These are phyloP conservation scores for Leptoteleia sp. DNA, from an alignment of 1,140 invertebrate species.

Conservation along the genomic window DNA sequence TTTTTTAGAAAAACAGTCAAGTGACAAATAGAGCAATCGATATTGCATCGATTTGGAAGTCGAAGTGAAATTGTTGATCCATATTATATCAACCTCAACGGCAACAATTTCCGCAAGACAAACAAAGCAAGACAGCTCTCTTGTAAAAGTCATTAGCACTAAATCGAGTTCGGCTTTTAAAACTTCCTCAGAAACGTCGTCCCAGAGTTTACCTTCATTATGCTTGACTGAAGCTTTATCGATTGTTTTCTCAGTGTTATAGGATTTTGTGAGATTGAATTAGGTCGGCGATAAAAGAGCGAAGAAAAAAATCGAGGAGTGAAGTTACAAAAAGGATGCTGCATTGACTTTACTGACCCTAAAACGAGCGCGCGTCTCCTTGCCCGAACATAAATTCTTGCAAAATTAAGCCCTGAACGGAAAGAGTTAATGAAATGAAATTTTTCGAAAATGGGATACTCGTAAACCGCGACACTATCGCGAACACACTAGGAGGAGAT, in stretches of 20 bases:
- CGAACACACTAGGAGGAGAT: slow-evolving; percentile 29
- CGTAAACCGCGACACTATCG: slow-evolving; percentile 37
- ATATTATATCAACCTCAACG: slow-evolving; percentile 58
- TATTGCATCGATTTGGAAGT: slow-evolving; percentile 33
- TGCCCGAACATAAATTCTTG: slow-evolving; percentile 40
- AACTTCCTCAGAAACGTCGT: slow-evolving; percentile 59
- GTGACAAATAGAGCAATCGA: slow-evolving; percentile 31
- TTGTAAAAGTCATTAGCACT: slow-evolving; percentile 69
- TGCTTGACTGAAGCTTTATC: slow-evolving; percentile 65
- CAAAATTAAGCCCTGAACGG: slow-evolving; percentile 46
- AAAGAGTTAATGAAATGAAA: slow-evolving; percentile 62
- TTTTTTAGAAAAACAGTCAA: too few relatives aligned
- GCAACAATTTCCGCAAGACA: slow-evolving; percentile 65
- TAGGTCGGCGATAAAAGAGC: slow-evolving; percentile 55
- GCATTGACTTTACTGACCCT: slow-evolving; percentile 52
- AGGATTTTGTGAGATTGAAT: slow-evolving; percentile 64
- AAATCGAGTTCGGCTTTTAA: slow-evolving; percentile 66
- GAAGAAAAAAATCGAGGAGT: slow-evolving; percentile 33
- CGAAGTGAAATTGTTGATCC: slow-evolving; percentile 52
- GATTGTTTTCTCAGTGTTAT: slow-evolving; percentile 66
- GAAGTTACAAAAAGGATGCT: slow-evolving; percentile 40
- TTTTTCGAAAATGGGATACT: slow-evolving; percentile 59
- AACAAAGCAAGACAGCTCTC: slow-evolving; percentile 63
- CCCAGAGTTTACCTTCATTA: slow-evolving; percentile 63
- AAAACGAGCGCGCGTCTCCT: slow-evolving; percentile 34